A percentile compares a stretch with the other conserved stretches of the same genome.
These are phyloP conservation scores for Petrocephalus schoutedeni DNA, from an alignment of 2,797 vertebrate genomes.

Conservation along the genomic window DNA sequence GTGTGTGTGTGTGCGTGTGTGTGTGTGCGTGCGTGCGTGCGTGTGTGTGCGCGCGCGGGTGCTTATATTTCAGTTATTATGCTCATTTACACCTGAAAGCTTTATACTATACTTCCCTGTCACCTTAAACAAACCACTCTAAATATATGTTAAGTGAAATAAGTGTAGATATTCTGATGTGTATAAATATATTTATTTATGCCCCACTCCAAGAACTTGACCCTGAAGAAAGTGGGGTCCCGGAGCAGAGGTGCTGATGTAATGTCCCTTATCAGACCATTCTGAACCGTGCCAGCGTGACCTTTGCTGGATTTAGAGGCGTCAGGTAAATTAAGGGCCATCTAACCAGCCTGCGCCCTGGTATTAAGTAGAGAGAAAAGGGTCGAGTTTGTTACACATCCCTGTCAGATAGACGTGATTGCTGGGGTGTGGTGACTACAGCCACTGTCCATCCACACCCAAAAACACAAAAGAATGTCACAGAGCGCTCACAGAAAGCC, in stretches of 20 bases:
- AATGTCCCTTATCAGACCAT: background rate
- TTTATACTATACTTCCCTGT: background rate
- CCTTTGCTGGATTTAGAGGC: background rate
- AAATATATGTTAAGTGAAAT: background rate
- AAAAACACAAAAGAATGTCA: no score
- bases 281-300: background rate
- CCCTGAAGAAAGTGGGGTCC: background rate
- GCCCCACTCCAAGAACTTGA: background rate
- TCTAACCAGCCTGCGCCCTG: background rate
- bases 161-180: background rate
- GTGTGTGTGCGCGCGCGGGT: background rate
- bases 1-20: constrained; percentile 13
- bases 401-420: background rate
- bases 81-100: background rate
- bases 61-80: background rate
- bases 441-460: background rate
- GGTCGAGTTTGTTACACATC: background rate
- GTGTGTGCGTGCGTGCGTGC: constrained; percentile 9
- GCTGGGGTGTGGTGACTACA: background rate
- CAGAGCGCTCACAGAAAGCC: background rate
- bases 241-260: background rate
- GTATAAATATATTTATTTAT: background rate
- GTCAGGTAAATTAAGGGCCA: background rate
- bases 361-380: background rate
- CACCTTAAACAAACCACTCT: background rate